Conservation (phyloP, 2,797 vertebrate species). For the Triplophysa yarkandensis region DNA sequence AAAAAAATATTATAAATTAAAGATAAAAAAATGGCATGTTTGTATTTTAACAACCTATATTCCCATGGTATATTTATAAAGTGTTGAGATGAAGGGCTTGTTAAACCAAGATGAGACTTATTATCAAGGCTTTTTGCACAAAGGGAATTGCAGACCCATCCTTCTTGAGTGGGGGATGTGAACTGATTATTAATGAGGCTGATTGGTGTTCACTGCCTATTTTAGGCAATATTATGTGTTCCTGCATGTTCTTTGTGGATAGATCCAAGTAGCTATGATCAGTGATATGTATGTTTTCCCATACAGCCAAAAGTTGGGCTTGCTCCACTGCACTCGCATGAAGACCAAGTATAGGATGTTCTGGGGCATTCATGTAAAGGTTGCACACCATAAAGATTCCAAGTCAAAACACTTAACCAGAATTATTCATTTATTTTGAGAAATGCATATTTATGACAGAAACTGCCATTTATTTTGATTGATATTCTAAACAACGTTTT, state of each 20-base stretch:
- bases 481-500: conserved; percentile 41
- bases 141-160: conserved; percentile 51
- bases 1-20: conserved; percentile 1
- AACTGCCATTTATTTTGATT: conserved; percentile 76
- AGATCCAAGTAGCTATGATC: conserved; percentile 68
- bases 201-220: conserved; percentile 41
- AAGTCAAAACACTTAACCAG: conserved; percentile 64
- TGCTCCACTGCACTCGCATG: conserved; percentile 38
- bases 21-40: background rate
- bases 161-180: conserved; percentile 54
- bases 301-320: conserved; percentile 41
- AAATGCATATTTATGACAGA: conserved; percentile 80
- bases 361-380: conserved; percentile 21
- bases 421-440: conserved; percentile 82
- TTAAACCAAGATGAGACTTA: conserved; percentile 53
- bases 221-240: conserved; percentile 38
- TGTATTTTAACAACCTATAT: background rate
- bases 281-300: conserved; percentile 10
- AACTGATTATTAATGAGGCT: conserved; percentile 59
- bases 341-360: background rate
- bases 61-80: conserved; percentile 5
- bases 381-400: conserved; percentile 1
- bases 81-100: conserved; percentile 32
- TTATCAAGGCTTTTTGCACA: conserved; percentile 45
- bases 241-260: conserved; percentile 66